Base-by-base conservation (phyloP, 2,113 vertebrate species). In the Myotis yumanensis region DNA sequence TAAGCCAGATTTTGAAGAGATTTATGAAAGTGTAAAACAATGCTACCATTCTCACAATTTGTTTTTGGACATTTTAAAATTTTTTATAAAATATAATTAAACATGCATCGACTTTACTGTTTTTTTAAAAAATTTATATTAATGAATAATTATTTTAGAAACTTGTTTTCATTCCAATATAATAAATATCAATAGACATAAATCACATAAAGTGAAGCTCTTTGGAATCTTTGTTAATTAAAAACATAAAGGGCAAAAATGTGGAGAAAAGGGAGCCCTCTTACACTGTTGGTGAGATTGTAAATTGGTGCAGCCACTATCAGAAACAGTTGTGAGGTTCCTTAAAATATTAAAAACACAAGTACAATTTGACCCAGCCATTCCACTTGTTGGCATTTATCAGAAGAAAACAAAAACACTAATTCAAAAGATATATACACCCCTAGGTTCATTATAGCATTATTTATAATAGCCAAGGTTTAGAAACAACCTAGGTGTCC, bases 1-100 rank as follows among this genome's bases (percentile, higher is more conserved):
- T 35, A 92, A 90, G 30, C 5, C 72, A 85, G 43, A 92, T 77
- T 76, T 51, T 81, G 40, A 95, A 96, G 15, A 86, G 7, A 89
- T 52, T 66, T 82, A 28, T 71, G 89, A 94, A 93, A 88, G n/a
- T 81, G 8, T 22, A 77, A 90, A 94, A 51, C 6, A 92, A 9
- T 54, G n/a, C 14, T 35, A 59, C 18, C 51, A 35, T 72, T 48
- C 25, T 72, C 54, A 73, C 7, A 69, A 37, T 81, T 52, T 62
- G 57, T n/a, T 37, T 95, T 87, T 25, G 4, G 40, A 54, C 93
- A 86, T 57, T 40, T 85, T 16, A 37, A 66, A 66, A 59, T 76
- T 72, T 80, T 68, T 43, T 59, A 80, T 79, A n/a, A 80, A 43
- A 43, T 43, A 43, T 43, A 8, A 43, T 12, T 71, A 72, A 86